Conservation (phyloP, 2,797 vertebrate species). For the Hypotaenidia philippensis region DNA sequence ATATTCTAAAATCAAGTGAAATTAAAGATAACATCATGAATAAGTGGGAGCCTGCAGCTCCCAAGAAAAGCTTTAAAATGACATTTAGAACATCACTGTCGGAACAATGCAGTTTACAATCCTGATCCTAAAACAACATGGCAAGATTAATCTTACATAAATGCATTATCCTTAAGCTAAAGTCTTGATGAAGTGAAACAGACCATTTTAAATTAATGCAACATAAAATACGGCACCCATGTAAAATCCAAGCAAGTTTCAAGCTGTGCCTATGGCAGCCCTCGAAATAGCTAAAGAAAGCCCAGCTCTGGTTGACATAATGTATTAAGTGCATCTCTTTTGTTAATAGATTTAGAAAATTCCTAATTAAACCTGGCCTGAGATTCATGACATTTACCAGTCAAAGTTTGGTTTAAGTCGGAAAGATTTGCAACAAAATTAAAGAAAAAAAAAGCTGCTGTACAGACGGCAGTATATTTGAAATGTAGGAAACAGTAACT, state of each 20-base stretch:
- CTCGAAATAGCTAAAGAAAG: conserved; percentile 53
- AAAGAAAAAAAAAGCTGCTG: conserved; percentile 63
- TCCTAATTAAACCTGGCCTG: conserved; percentile 60
- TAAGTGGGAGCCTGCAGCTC: conserved; percentile 55
- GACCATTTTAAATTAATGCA: conserved; percentile 70
- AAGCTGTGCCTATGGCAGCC: conserved; percentile 61
- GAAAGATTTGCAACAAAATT: conserved; percentile 64
- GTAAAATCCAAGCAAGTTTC: conserved; percentile 62
- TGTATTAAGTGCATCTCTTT: conserved; percentile 70
- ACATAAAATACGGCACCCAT: conserved; percentile 25
- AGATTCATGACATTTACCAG: conserved; percentile 65
- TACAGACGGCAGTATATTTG: conserved; percentile 52
- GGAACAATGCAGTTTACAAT: conserved; percentile 61
- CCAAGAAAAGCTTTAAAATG: conserved; percentile 48
- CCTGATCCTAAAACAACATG: conserved; percentile 71
- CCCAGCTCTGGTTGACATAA: conserved; percentile 52
- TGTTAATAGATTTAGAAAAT: conserved; percentile 73
- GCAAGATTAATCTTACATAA: conserved; percentile 74
- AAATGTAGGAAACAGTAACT: conserved; percentile 70
- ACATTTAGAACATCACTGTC: conserved; percentile 51
- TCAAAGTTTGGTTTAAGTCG: conserved; percentile 49
- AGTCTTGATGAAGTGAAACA: conserved; percentile 66
- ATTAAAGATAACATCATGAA: conserved; percentile 58
- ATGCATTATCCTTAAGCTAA: conserved; percentile 77
- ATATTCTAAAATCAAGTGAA: conserved; percentile 50